Evolutionary conservation across 2,888 invertebrate genomes (phyloP).

Genomic region (Drosophila fulvimacula): DNA sequence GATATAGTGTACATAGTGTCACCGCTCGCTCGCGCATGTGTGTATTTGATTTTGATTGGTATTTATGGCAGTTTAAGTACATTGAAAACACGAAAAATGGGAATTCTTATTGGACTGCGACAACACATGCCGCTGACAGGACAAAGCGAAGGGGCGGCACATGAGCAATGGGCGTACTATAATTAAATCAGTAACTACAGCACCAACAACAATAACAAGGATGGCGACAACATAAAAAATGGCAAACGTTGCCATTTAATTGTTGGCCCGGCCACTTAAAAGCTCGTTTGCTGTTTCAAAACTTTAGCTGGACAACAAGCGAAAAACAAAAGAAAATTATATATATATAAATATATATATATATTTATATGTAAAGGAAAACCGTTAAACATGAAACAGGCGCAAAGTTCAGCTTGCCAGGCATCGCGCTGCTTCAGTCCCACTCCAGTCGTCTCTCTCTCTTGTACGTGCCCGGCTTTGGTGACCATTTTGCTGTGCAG

Average conservation of each 20-base stretch:
- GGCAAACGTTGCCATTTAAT: conserved; percentile 49
- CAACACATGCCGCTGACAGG: conserved; percentile 53
- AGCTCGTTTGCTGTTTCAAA: conserved; percentile 50
- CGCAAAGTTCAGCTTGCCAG: conserved; percentile 6
- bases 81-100: conserved; percentile 39
- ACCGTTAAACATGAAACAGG: conserved; percentile 62
- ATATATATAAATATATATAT: conserved; percentile 5
- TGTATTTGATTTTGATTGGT: conserved; percentile 84
- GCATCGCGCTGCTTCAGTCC: background rate
- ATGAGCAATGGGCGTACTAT: background rate
- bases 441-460: background rate
- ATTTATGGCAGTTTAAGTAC: conserved; percentile 82
- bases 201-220: conserved; percentile 14
- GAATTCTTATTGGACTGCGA: conserved; percentile 24
- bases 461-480: conserved; percentile 56
- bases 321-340: conserved; percentile 13
- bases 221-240: conserved; percentile 21
- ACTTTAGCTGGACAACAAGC: conserved; percentile 18
- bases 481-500: conserved; percentile 53
- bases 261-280: conserved; percentile 52
- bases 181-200: too few relatives aligned
- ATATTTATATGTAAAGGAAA: conserved; percentile 20
- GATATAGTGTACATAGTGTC: background rate
- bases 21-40: conserved; percentile 30
- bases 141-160: conserved; percentile 16